Evolutionary conservation across 2,888 invertebrate species (phyloP).

Genomic region (Eustalomyia histrio): DNA sequence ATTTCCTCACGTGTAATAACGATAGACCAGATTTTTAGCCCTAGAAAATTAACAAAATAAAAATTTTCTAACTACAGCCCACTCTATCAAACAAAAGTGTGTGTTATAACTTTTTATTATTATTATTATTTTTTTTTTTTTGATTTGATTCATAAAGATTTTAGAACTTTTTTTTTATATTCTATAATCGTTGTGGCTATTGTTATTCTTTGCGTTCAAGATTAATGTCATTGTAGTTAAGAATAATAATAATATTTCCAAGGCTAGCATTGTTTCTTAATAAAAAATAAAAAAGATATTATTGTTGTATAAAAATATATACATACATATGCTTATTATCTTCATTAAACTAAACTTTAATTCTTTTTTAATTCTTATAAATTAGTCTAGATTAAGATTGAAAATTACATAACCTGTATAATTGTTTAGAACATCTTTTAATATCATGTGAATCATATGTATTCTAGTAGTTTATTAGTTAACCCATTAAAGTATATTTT

Average conservation of each 20-base stretch:
- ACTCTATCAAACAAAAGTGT: too few relatives aligned
- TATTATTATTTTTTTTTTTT: constrained; percentile 8
- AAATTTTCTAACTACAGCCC: too few relatives aligned
- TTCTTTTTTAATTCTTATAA: background rate
- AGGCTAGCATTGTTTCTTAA: constrained; percentile 33
- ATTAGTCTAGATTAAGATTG: background rate
- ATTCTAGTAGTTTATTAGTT: background rate
- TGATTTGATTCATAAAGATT: background rate
- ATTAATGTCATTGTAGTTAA: constrained; percentile 48
- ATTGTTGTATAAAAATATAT: background rate
- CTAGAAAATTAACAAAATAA: too few relatives aligned
- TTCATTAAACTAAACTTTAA: constrained; percentile 3
- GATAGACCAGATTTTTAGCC: too few relatives aligned
- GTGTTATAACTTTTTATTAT: background rate
- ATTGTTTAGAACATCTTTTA: background rate
- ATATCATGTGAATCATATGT: background rate
- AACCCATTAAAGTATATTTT: too few relatives aligned
- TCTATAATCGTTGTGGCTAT: constrained; percentile 37
- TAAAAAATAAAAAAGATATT: constrained; percentile 4
- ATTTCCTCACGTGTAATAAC: too few relatives aligned
- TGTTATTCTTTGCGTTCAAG: constrained; percentile 40
- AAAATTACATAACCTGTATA: background rate
- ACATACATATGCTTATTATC: too few relatives aligned
- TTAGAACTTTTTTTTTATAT: constrained; percentile 32
- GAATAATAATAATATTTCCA: constrained; percentile 33